Evolutionary conservation across 1,140 invertebrate genomes (phyloP).

Genomic region (Papilio aristodemus): DNA sequence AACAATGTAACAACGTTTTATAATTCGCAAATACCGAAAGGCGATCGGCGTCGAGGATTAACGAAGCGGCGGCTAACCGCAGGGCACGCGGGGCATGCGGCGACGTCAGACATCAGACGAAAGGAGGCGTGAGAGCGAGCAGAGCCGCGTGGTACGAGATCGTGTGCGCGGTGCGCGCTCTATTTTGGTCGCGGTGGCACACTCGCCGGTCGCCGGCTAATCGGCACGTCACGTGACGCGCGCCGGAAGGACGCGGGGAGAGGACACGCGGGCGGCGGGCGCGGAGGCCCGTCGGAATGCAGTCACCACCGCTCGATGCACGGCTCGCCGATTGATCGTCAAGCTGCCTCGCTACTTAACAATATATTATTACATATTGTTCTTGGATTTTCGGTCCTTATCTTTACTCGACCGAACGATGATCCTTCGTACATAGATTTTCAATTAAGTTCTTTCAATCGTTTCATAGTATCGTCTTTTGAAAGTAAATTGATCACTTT

Average conservation of each 20-base stretch:
- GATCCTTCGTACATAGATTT: too few relatives aligned
- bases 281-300: conserved; percentile 72
- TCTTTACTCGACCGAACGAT: conserved; percentile 5
- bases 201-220: conserved; percentile 68
- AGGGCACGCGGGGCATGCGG: not conserved
- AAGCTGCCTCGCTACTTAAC: conserved; percentile 52
- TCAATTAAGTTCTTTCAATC: not conserved
- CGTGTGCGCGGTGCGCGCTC: conserved; percentile 70
- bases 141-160: conserved; percentile 69
- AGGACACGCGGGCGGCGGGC: conserved; percentile 62
- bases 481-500: not conserved
- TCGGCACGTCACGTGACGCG: conserved; percentile 76
- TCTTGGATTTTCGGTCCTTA: not conserved
- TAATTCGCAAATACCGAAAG: conserved; percentile 7
- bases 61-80: conserved; percentile 14
- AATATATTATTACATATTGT: conserved; percentile 35
- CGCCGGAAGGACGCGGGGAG: conserved; percentile 75
- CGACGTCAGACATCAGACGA: conserved; percentile 53
- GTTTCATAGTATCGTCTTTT: not conserved
- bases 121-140: conserved; percentile 66
- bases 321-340: conserved; percentile 72
- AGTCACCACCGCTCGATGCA: conserved; percentile 75
- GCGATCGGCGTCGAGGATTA: conserved; percentile 17
- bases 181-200: conserved; percentile 78
- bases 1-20: not conserved